Conservation (phyloP, 2,797 vertebrate species). For the Ctenochaetus hawaiiensis region DNA sequence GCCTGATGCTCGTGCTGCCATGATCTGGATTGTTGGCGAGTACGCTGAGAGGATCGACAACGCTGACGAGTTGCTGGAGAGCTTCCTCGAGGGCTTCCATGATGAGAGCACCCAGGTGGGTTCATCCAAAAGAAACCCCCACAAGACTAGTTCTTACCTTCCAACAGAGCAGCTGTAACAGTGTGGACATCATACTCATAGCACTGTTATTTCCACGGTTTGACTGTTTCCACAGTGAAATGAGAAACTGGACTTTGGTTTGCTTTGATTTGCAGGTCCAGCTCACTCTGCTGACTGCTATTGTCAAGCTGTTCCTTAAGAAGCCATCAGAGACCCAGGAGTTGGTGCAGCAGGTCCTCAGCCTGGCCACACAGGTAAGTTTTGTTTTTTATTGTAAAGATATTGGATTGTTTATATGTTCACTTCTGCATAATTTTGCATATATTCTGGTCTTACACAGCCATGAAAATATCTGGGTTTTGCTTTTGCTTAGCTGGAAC, state of each 20-base stretch:
- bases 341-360: conserved; percentile 97
- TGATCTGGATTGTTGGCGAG: conserved; percentile 99
- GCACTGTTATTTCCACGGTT: background rate
- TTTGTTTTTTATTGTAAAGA: background rate
- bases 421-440: background rate
- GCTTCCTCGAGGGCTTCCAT: conserved; percentile 98
- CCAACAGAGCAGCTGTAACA: background rate
- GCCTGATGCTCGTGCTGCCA: conserved; percentile 96
- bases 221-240: background rate
- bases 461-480: background rate
- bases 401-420: background rate
- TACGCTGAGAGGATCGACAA: conserved; percentile 98
- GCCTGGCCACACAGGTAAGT: conserved; percentile 95
- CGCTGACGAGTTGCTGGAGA: conserved; percentile 96
- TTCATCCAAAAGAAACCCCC: background rate
- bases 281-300: conserved; percentile 95
- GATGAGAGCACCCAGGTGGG: conserved; percentile 98
- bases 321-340: conserved; percentile 99
- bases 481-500: background rate
- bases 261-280: conserved; percentile 88
- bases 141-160: background rate
- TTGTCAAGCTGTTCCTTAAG: conserved; percentile 97
- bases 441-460: background rate
- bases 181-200: background rate
- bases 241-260: background rate